A percentile compares a stretch with the other conserved stretches of the same genome.
Conservation (phyloP, 1,140 invertebrate genomes). For the Drosophila auraria region DNA sequence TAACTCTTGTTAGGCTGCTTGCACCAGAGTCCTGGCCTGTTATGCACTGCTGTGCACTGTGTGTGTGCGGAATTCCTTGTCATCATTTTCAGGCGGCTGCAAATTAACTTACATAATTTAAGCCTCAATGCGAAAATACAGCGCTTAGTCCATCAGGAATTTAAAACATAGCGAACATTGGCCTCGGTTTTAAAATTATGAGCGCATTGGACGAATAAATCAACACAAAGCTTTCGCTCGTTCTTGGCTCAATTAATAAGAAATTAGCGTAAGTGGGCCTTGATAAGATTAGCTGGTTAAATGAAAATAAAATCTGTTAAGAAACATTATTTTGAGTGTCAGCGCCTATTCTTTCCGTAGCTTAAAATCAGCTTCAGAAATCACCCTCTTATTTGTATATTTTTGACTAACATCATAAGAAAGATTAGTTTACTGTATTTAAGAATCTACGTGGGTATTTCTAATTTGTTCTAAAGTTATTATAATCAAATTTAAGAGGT, state of each 20-base stretch:
- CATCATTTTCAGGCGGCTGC: constrained; percentile 75
- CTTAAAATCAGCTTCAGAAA: too few relatives aligned
- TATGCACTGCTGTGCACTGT: constrained; percentile 15
- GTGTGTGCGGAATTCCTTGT: constrained; percentile 72
- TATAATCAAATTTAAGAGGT: too few relatives aligned
- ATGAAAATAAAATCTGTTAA: constrained; percentile 18
- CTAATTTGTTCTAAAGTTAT: too few relatives aligned
- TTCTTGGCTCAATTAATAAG: constrained; percentile 40
- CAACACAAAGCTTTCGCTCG: constrained; percentile 27
- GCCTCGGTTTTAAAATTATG: constrained; percentile 68
- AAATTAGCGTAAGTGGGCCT: constrained; percentile 27
- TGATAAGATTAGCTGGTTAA: constrained; percentile 19
- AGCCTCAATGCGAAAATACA: constrained; percentile 66
- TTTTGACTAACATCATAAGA: too few relatives aligned
- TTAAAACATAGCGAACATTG: constrained; percentile 61
- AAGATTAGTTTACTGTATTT: too few relatives aligned
- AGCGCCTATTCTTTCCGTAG: neutral
- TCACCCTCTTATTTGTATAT: too few relatives aligned
- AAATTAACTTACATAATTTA: constrained; percentile 82
- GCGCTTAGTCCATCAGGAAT: constrained; percentile 62
- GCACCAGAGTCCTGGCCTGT: constrained; percentile 22
- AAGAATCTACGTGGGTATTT: too few relatives aligned
- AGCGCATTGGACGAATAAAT: constrained; percentile 51
- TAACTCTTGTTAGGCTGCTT: constrained; percentile 71
- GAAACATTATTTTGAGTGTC: neutral